Conservation (phyloP, 2,113 vertebrate genomes). For the Pseudonaja textilis region DNA sequence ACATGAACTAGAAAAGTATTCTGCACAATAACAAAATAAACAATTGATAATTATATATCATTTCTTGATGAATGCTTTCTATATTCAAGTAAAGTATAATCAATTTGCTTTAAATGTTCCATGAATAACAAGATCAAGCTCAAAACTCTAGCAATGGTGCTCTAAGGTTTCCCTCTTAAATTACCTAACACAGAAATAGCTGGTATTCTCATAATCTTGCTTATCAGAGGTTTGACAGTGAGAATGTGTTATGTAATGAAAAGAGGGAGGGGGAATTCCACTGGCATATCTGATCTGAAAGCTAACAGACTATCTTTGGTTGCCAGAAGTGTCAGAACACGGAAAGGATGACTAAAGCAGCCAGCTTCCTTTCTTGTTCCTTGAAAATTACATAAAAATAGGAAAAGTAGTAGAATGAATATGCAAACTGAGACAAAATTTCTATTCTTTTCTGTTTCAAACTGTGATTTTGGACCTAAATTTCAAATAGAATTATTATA, state of each 20-base stretch:
- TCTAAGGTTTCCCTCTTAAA: background rate
- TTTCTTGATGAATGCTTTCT: conserved; percentile 40
- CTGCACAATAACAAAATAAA: background rate
- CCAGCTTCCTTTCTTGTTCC: conserved; percentile 58
- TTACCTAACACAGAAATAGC: conserved; percentile 3
- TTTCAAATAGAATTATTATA: conserved; percentile 22
- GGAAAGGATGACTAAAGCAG: conserved; percentile 31
- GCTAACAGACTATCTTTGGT: conserved; percentile 32
- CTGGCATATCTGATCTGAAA: conserved; percentile 13
- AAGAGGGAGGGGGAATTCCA: conserved; percentile 21
- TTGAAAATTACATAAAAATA: conserved; percentile 32
- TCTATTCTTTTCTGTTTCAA: conserved; percentile 5
- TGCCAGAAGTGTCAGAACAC: conserved; percentile 38
- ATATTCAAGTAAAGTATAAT: background rate
- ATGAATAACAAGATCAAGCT: conserved; percentile 12
- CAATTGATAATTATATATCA: rapidly evolving
- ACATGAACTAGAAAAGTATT: background rate
- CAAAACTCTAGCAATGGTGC: background rate
- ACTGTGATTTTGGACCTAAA: background rate
- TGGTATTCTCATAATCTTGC: background rate
- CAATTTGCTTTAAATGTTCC: background rate
- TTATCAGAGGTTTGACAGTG: background rate
- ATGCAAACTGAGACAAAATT: conserved; percentile 21
- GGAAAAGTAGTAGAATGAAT: conserved; percentile 6
- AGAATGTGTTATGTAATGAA: conserved; percentile 17